Evolutionary conservation across 2,888 invertebrate genomes (phyloP), one percentile per base, ranked within the genome.

Genomic region (Synanthedon myopaeformis): DNA sequence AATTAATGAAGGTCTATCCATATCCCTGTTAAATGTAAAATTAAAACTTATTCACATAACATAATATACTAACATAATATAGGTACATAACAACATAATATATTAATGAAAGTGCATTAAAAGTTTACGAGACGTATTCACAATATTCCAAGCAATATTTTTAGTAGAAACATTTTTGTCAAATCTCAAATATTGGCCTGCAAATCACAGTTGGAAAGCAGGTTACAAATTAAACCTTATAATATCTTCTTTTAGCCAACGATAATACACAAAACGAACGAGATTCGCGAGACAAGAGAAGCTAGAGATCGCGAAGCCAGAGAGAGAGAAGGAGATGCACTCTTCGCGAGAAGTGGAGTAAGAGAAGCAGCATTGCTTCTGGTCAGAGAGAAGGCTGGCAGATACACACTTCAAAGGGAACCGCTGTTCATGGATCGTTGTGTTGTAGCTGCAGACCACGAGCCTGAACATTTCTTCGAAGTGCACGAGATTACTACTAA

Each of bases 401-500:
- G 96, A 64, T 96, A 95, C 76, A 93, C 95, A 45, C 88, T 95
- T 63, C 89, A 96, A 65, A 90, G 96, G 88, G 97, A 97, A 74
- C 97, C 97, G 42, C 89, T 97, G 62, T 94, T 94, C 82, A 89
- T 98, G 70, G 96, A 96, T 77, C 91, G 95, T 68, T 97, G 97
- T 82, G 94, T 98, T 60, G 94, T 98, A 55, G 94, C 94, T 54
- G 93, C 95, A 53, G 97, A 97, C 77, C 93, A 94, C 56, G 96
- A 97, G 66, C 93, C 94, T 76, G 95, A 96, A 74, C 96, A 97
- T 78, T 96, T 96, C 80, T 97, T 98, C 78, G 98, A 98, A 89
- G 92, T 98, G 61, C 96, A 96, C 82, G 97, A 97, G 85, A 91
- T 96, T 61, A 92, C 95, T 61, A 94, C 95, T 57, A 96, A 96